Conservation (phyloP, 2,113 vertebrate species). For the Alexandromys fortis region DNA sequence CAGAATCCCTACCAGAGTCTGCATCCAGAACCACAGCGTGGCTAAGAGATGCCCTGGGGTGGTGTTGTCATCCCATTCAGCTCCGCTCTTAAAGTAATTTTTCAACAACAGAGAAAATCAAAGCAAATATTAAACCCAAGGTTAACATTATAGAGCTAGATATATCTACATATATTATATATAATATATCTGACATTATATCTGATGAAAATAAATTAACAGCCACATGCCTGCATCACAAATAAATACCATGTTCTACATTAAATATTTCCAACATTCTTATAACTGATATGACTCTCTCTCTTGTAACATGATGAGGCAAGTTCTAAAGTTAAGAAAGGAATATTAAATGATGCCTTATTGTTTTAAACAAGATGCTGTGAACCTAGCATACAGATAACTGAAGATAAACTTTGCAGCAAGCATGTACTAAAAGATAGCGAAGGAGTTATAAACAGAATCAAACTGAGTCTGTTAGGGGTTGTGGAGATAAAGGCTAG, state of each 20-base stretch:
- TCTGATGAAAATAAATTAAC: neutral
- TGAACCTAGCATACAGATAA: neutral
- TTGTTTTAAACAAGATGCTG: slow-evolving; percentile 17
- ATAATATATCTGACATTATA: neutral
- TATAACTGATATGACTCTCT: neutral
- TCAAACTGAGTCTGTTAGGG: neutral
- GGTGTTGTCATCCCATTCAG: neutral
- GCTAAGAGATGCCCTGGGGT: neutral
- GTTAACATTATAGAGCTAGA: neutral
- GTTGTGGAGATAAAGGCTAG: neutral
- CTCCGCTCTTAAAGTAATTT: neutral
- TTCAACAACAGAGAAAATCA: slow-evolving; percentile 42
- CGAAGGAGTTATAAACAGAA: slow-evolving; percentile 11
- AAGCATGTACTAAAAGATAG: neutral
- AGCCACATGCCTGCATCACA: neutral
- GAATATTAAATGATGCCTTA: slow-evolving; percentile 34
- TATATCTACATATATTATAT: too few species aligned
- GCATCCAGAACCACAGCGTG: neutral
- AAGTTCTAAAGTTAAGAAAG: neutral
- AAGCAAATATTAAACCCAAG: slow-evolving; percentile 7
- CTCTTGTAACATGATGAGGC: neutral
- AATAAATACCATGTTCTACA: neutral
- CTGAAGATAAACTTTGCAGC: slow-evolving; percentile 4
- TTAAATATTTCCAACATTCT: neutral
- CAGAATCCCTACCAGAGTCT: neutral